Percentiles rank a stretch among this genome's conserved stretches.
These are phyloP conservation scores for Orycteropus afer DNA, from an alignment of 2,113 vertebrate genomes.

Conservation along the genomic window DNA sequence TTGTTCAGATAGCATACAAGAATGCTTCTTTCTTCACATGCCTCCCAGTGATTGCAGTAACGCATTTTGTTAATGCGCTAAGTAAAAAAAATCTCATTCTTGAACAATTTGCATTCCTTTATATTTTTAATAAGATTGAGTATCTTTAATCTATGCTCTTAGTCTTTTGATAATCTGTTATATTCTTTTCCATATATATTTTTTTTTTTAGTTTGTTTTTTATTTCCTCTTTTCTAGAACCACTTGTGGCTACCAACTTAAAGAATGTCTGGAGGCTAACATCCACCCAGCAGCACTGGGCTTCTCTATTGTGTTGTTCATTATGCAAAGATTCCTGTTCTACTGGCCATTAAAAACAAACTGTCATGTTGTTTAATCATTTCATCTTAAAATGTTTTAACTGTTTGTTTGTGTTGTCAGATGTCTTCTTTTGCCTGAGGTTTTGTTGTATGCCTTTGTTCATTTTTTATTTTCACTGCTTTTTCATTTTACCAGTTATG, in stretches of 20 bases:
- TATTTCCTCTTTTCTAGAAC: not conserved
- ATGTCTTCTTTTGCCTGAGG: not conserved
- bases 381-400: not conserved
- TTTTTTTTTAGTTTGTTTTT: not conserved
- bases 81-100: not conserved
- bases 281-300: not conserved
- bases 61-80: not conserved
- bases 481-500: not conserved
- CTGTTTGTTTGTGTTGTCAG: not conserved
- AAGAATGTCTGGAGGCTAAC: not conserved
- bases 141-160: not conserved
- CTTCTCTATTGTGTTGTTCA: not conserved
- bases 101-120: not conserved
- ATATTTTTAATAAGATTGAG: not conserved
- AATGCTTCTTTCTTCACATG: not conserved
- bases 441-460: not conserved
- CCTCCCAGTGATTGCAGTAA: not conserved
- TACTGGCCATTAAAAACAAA: not conserved
- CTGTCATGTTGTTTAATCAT: not conserved
- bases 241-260: not conserved
- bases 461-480: not conserved
- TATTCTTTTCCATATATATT: not conserved
- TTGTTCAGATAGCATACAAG: not conserved
- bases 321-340: not conserved
- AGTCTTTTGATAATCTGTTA: not conserved